Conservation (phyloP, 2,113 vertebrate genomes). For the Gobiocypris rarus region DNA sequence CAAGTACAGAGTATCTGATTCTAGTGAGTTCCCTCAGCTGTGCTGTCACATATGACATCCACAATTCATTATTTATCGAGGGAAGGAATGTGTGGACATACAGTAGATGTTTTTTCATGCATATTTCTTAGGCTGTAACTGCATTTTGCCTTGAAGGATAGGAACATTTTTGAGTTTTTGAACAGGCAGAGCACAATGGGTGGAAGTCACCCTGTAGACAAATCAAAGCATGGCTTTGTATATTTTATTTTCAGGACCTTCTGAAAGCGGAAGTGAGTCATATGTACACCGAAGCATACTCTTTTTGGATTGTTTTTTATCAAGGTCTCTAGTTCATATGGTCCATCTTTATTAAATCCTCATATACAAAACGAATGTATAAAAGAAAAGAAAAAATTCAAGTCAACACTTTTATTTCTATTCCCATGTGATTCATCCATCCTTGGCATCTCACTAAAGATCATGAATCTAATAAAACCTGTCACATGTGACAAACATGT, state of each 20-base stretch:
- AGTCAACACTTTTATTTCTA: not conserved
- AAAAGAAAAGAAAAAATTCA: not conserved
- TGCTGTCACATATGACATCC: not conserved
- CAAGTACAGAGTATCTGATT: not conserved
- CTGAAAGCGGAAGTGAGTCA: not conserved
- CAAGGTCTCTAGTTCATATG: not conserved
- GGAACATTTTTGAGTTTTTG: not conserved
- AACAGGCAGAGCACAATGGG: constrained; percentile 18
- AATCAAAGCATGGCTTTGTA: not conserved
- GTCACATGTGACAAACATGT: not conserved
- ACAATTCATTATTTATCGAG: not conserved
- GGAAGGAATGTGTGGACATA: too few species aligned
- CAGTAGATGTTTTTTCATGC: not conserved
- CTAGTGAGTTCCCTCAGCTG: not conserved
- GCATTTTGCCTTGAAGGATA: not conserved
- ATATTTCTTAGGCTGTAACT: too few species aligned
- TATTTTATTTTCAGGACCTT: not conserved
- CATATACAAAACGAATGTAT: not conserved
- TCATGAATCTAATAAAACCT: not conserved
- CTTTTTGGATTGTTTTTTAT: not conserved
- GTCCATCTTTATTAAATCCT: not conserved
- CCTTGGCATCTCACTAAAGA: not conserved
- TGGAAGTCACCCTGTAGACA: not conserved
- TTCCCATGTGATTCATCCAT: not conserved
- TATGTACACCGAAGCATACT: not conserved